phyloP scores from a whole-genome alignment of 2,888 invertebrate genomes.

The Cynaeus angustus region DNA sequence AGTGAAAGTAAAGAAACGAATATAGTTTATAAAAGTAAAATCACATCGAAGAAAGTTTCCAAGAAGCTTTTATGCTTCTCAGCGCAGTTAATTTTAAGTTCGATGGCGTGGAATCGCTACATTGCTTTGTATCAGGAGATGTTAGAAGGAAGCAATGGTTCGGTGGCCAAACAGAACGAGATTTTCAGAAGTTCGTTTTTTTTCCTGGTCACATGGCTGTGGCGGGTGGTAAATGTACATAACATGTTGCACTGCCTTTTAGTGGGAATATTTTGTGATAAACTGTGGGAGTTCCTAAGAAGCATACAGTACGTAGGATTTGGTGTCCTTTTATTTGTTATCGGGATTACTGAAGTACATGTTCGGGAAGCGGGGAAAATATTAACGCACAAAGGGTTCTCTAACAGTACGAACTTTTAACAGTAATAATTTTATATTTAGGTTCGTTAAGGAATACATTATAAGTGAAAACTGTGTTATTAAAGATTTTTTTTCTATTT shows the following conservation, averaged over 20 bases:
- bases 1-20: conserved; percentile 73
- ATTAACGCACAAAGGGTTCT: conserved; percentile 65
- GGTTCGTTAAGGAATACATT: background rate
- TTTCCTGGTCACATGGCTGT: conserved; percentile 82
- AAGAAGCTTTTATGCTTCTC: conserved; percentile 80
- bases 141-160: conserved; percentile 78
- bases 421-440: conserved; percentile 8
- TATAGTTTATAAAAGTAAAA: conserved; percentile 80
- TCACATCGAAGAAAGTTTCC: conserved; percentile 79
- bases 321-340: conserved; percentile 78
- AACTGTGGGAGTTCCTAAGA: conserved; percentile 84
- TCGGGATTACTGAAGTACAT: conserved; percentile 83
- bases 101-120: conserved; percentile 89
- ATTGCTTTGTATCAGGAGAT: conserved; percentile 86
- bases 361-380: conserved; percentile 76
- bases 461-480: background rate
- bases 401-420: conserved; percentile 44
- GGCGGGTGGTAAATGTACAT: conserved; percentile 88
- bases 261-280: conserved; percentile 87
- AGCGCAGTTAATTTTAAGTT: conserved; percentile 83
- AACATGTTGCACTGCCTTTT: conserved; percentile 84
- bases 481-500: background rate
- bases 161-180: conserved; percentile 75
- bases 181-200: conserved; percentile 83
- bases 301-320: conserved; percentile 83